Percentiles rank a stretch among this genome's conserved stretches.
Conservation (phyloP, 2,888 invertebrate genomes). For the Miltochrista miniata region DNA sequence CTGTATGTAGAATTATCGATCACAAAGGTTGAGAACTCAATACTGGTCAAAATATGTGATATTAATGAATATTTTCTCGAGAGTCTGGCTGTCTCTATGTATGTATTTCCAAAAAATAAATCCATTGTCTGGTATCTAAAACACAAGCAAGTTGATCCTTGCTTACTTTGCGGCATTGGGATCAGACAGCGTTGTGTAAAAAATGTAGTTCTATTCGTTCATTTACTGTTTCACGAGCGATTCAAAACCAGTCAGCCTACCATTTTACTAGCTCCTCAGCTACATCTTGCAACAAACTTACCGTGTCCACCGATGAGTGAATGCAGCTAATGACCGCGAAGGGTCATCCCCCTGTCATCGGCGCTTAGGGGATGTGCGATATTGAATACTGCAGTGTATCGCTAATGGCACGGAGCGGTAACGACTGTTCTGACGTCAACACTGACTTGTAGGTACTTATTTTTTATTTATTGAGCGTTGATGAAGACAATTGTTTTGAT, state of each 20-base stretch:
- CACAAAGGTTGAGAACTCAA: no score
- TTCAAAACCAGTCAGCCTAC: not conserved
- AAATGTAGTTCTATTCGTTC: no score
- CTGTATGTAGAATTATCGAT: no score
- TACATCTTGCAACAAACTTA: slow-evolving; percentile 56
- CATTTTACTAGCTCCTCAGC: slow-evolving; percentile 24
- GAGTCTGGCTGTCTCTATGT: no score
- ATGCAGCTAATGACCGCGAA: slow-evolving; percentile 56
- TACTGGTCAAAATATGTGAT: no score
- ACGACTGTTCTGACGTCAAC: slow-evolving; percentile 32
- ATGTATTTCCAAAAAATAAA: no score
- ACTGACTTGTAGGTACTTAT: slow-evolving; percentile 39
- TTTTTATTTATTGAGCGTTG: slow-evolving; percentile 11
- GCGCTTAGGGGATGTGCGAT: slow-evolving; percentile 43
- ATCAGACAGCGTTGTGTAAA: no score
- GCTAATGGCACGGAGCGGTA: slow-evolving; percentile 42
- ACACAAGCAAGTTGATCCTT: no score
- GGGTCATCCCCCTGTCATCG: slow-evolving; percentile 48
- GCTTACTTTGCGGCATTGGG: no score
- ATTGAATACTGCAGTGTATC: slow-evolving; percentile 42
- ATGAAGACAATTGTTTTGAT: not conserved
- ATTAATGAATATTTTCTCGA: no score
- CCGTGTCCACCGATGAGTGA: slow-evolving; percentile 50
- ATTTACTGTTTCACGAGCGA: no score
- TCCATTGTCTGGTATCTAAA: no score